Evolutionary conservation across 2,113 vertebrate genomes (phyloP).

Genomic region (Heloderma charlesbogerti): DNA sequence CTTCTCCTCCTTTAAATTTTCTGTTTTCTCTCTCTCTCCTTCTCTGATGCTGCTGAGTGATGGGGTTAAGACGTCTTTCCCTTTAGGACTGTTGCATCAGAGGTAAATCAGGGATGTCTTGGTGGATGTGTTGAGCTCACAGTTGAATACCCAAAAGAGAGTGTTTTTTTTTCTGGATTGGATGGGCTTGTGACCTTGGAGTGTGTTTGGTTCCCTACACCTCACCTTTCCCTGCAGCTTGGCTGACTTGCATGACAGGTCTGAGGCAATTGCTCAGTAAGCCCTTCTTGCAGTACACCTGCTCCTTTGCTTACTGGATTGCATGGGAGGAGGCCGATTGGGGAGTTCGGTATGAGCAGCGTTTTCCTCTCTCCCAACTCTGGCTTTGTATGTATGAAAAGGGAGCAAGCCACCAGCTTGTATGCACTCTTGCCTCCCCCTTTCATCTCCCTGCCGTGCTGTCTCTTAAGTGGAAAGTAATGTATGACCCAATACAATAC

Average conservation of each 20-base stretch:
- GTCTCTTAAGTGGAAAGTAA: neutral
- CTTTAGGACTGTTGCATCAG: constrained; percentile 11
- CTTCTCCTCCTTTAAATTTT: neutral
- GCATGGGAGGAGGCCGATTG: neutral
- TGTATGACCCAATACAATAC: neutral
- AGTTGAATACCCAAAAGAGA: neutral
- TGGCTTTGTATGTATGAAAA: neutral
- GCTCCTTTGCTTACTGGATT: neutral
- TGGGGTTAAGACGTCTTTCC: constrained; percentile 12
- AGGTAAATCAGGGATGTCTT: neutral
- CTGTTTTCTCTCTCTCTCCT: neutral
- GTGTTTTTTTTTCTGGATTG: neutral
- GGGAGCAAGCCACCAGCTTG: neutral
- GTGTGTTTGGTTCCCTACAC: neutral
- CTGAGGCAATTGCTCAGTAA: neutral
- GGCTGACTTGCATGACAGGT: neutral
- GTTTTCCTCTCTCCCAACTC: neutral
- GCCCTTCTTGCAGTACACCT: neutral
- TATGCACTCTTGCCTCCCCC: neutral
- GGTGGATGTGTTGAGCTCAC: neutral
- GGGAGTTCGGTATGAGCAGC: neutral
- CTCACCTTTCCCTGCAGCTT: neutral
- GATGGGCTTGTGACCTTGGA: neutral
- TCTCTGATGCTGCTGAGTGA: constrained; percentile 8
- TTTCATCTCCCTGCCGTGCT: too few species aligned